A percentile compares a stretch with the other conserved stretches of the same genome.
Conservation (phyloP, 1,140 invertebrate genomes). For the Megathymus violae region DNA sequence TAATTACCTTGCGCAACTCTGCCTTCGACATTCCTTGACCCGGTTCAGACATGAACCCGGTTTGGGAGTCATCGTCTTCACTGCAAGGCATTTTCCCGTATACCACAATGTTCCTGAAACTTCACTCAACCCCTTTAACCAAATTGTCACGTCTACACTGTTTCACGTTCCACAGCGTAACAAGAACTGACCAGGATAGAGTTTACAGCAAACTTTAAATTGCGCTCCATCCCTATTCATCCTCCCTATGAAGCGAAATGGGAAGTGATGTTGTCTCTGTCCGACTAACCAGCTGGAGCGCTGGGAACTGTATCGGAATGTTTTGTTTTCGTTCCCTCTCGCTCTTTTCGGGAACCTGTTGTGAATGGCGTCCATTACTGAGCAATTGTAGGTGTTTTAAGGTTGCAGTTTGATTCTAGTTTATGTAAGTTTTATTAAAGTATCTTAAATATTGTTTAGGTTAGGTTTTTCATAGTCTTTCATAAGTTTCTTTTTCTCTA, state of each 20-base stretch:
- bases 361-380: conserved; percentile 56
- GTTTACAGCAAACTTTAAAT: conserved; percentile 66
- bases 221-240: conserved; percentile 60
- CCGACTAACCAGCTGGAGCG: conserved; percentile 40
- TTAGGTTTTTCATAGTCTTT: too few relatives aligned
- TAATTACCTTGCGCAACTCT: conserved; percentile 72
- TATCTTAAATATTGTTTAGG: too few relatives aligned
- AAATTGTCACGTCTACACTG: conserved; percentile 43
- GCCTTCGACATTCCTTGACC: conserved; percentile 70
- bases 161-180: conserved; percentile 45
- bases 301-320: conserved; percentile 82
- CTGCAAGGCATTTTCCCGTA: conserved; percentile 68
- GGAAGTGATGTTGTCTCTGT: conserved; percentile 53
- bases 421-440: too few relatives aligned
- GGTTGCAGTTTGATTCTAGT: conserved; percentile 57
- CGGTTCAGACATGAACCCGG: conserved; percentile 63
- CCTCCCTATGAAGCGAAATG: conserved; percentile 52
- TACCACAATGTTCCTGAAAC: conserved; percentile 31
- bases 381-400: conserved; percentile 37
- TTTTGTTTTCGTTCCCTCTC: conserved; percentile 80
- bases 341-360: conserved; percentile 67
- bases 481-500: too few relatives aligned
- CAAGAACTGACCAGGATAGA: conserved; percentile 50
- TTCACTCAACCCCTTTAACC: conserved; percentile 23
- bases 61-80: conserved; percentile 78